These are phyloP conservation scores for Clarias fuscus DNA, from an alignment of 2,797 vertebrate genomes.

Conservation along the genomic window DNA sequence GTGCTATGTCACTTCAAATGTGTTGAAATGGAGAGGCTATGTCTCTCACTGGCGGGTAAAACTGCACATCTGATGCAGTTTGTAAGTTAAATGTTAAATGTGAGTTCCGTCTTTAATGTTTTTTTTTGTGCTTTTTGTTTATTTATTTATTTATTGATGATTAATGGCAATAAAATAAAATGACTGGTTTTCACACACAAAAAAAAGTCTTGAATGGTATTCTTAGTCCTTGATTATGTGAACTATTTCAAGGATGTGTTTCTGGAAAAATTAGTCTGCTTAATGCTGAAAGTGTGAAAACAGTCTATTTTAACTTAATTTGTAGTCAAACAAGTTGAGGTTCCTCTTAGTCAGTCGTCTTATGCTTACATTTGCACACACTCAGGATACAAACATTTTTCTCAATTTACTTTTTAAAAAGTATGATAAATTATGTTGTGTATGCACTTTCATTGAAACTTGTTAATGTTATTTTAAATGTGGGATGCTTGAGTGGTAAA, in stretches of 20 bases:
- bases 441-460: not conserved
- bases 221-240: not conserved
- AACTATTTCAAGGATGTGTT: not conserved
- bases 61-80: not conserved
- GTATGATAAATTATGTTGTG: too few species aligned
- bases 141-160: not conserved
- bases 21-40: not conserved
- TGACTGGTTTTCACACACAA: not conserved
- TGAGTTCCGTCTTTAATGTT: too few species aligned
- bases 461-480: not conserved
- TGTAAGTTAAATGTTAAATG: too few species aligned
- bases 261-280: too few species aligned
- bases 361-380: not conserved
- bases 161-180: not conserved
- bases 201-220: not conserved
- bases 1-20: not conserved
- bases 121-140: not conserved
- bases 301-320: not conserved
- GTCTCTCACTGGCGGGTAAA: not conserved
- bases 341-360: not conserved
- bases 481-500: not conserved
- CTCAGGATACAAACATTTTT: not conserved
- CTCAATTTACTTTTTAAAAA: not conserved
- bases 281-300: too few species aligned
- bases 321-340: not conserved